A percentile compares a stretch with the other conserved stretches of the same genome.
Evolutionary conservation across 2,113 vertebrate species (phyloP).

Genomic region (Chamaetylas fuelleborni): DNA sequence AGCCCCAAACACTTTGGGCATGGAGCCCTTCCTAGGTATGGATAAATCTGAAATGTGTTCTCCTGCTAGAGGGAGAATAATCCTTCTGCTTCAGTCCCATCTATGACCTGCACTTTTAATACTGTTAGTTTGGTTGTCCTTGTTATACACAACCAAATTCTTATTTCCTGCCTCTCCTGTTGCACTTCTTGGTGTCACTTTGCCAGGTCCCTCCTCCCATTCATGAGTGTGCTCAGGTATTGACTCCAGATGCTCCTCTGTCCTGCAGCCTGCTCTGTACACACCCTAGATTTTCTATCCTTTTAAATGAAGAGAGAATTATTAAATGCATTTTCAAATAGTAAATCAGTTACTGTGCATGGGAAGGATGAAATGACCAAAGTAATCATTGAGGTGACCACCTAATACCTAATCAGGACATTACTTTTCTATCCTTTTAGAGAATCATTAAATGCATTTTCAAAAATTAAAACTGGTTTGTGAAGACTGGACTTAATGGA

Average conservation of each 20-base stretch:
- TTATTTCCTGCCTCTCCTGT: not conserved
- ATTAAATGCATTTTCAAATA: not conserved
- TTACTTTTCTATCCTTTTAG: not conserved
- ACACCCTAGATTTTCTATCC: rapidly evolving
- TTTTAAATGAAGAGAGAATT: not conserved
- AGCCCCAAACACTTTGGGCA: not conserved
- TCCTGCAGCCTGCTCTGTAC: not conserved
- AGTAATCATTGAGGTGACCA: not conserved
- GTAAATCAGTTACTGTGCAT: rapidly evolving
- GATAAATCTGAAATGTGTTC: not conserved
- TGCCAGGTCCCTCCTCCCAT: not conserved
- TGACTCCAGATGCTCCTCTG: not conserved
- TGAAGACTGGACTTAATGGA: not conserved
- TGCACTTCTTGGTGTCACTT: not conserved
- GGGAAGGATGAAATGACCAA: not conserved
- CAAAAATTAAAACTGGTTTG: not conserved
- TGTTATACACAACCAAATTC: not conserved
- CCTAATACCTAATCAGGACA: not conserved
- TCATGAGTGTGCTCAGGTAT: rapidly evolving
- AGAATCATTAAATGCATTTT: not conserved
- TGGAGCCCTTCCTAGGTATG: not conserved
- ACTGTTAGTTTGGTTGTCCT: not conserved
- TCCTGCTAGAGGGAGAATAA: not conserved
- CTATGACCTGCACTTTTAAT: not conserved
- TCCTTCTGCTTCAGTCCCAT: not conserved